phyloP scores from a whole-genome alignment of 2,113 vertebrate species.

The Phodopus roborovskii region DNA sequence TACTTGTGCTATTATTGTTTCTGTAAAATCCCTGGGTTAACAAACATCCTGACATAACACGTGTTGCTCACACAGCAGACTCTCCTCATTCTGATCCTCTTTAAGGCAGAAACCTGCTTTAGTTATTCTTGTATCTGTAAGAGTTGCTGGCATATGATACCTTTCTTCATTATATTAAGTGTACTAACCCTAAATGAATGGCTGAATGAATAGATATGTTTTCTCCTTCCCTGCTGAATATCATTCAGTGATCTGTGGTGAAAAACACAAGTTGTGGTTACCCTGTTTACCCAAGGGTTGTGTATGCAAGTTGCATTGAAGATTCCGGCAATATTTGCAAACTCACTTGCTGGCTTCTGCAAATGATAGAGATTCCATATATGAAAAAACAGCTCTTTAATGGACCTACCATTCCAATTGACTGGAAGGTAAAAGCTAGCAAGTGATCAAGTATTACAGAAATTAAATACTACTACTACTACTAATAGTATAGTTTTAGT shows the following conservation, averaged over 20 bases:
- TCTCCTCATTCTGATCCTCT: not conserved
- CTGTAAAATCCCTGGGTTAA: not conserved
- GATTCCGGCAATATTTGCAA: not conserved
- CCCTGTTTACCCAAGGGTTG: slow-evolving; percentile 13
- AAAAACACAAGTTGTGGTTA: not conserved
- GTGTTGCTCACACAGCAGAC: not conserved
- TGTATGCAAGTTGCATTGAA: not conserved
- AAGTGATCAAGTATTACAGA: not conserved
- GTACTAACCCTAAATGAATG: not conserved
- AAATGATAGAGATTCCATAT: not conserved
- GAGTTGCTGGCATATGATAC: not conserved
- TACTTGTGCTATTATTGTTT: not conserved
- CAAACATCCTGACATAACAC: not conserved
- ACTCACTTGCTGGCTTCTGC: not conserved
- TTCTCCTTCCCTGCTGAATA: not conserved
- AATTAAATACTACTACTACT: slow-evolving; percentile 4
- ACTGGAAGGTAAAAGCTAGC: not conserved
- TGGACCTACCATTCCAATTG: not conserved
- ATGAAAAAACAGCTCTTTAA: not conserved
- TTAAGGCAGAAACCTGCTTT: not conserved
- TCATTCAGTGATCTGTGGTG: not conserved
- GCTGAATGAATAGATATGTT: not conserved
- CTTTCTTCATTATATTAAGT: not conserved
- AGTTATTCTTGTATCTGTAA: not conserved
- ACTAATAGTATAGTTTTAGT: not conserved